Evolutionary conservation across 2,888 invertebrate genomes (phyloP), one percentile per base, ranked within the genome.

Genomic region (Eumacrocentrus americanus): DNA sequence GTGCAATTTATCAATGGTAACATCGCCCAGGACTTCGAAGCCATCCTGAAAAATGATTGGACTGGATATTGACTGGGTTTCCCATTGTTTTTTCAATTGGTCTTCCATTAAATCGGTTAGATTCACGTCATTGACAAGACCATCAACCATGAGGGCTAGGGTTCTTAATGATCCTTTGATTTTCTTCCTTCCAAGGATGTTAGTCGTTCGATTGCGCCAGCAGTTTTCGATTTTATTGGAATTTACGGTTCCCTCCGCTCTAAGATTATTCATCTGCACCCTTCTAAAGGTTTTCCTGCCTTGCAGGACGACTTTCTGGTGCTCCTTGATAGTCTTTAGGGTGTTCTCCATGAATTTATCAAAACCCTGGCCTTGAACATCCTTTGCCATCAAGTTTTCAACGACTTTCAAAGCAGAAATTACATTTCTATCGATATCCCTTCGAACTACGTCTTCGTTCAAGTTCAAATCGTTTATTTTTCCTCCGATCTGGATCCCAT

Each of bases 391-490:
- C n/a, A 84, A 72, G 54, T 77, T 74, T 4, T 73, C 48, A 34
- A 84, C 72, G 37, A 50, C 71, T 75, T 84, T 85, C 1, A 68
- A 70, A 2, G 84, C 83, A 1, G 80, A 82, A 1, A 86, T 72
- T 2, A 79, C 69, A 70, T 84, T 85, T 18, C 66, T 54, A 52
- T 70, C 53, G 0, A 61, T 61, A 63, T 83, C 83, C 50, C 78
- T 76, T 42, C 82, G 80, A 64, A 85, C 78, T 14, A 87, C 76
- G 67, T 88, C 87, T 6, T 77, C 78, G 11, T 77, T 71, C 22
- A 87, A 75, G 75, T 85, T 81, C 44, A 85, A 71, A 61, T 80
- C 74, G 69, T 88, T 88, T 14, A 88, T 78, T 3, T 68, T 72
- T 0, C 81, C 78, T 35, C 74, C 20, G 3, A 54, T 54, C 20